Base-by-base conservation (phyloP, 2,113 vertebrate genomes). In the Malurus alboscapulatus region DNA sequence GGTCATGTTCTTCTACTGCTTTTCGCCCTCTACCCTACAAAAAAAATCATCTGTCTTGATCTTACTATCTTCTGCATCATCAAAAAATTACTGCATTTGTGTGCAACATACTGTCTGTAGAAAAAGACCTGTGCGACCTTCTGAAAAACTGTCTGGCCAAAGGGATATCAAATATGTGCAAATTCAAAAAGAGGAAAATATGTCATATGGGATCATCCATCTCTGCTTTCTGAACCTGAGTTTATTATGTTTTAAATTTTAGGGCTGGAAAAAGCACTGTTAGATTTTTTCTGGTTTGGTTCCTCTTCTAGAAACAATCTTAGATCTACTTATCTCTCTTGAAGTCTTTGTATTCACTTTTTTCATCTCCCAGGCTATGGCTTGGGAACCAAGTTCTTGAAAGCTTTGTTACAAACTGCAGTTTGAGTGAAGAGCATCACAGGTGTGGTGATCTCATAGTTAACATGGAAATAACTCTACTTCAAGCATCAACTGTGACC, bases 11-110 rank as follows among this genome's bases (percentile, higher is more conserved):
- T 51, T 81, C 80, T 86, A 73, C 38, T 54, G 40, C 34, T 92
- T 92, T 95, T 88, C 42, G 74, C 54, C 29, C 51, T 88, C 47
- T 92, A 69, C 14, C 2, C 24, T 30, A 21, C 21, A 84, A 87
- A 88, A 87, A 88, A 88, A 47, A 77, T 74, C 40, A 81, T 90
- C 76, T 80, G 54, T 62, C 72, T 90, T 86, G 55, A 73, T 94
- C 83, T 58, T 62, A 34, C 38, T 58, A 58, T 77, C 32, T 51
- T 73, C 83, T 88, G 42, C 62, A 90, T 92, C 91, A 93, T 84
- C 59, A 90, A 86, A 93, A 95, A 90, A 87, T 50, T 84, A 67
- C 12, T 90, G 38, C 80, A 84, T 81, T 80, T 90, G 29, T 69
- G 47, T 62, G 59, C 59, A 88, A 86, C 21, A 40, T 66, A 62